Base-by-base conservation (phyloP, 2,888 invertebrate genomes). In the Machimus atricapillus region DNA sequence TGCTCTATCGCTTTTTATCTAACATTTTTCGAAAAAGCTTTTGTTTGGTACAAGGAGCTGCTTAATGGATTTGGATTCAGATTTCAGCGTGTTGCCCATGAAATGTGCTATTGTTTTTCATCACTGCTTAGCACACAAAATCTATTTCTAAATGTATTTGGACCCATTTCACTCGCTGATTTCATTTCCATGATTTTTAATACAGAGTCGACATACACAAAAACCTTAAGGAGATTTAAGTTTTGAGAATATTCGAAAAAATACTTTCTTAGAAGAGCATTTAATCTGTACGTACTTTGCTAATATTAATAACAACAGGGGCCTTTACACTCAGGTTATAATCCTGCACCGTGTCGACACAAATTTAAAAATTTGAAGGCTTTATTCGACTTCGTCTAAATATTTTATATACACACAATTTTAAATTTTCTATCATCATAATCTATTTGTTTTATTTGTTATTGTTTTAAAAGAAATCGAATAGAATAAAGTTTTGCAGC, bases 1-100 rank as follows among this genome's bases (percentile, higher is more conserved):
- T 83, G 58, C 37, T 77, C 5, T 77, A 14, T 31, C 31, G 37
- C 77, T 77, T 77, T 34, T 34, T 46, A 16, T n/a, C 16, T 19
- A 77, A 77, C 43, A 78, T 79, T 83, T 79, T 83, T 83, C 82
- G 82, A 83, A 83, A 83, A 83, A 56, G 79, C 52, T 52, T 79
- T 79, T 79, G n/a, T 23, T 14, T 12, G 46, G 79, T 52, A 76
- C 19, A 78, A 23, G 78, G 27, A 78, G 66, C 66, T 66, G n/a
- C 27, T 66, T 19, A 9, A 66, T 66, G 8, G 7, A 52, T 52
- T 52, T 52, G n/a, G 8, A n/a, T 52, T 52, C 12, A 12, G 40
- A 40, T 40, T 52, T n/a, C 52, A 52, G 4, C 34, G n/a, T 52
- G 52, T 52, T 52, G 16, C 6, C 2, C 52, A 19, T 52, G 2